A percentile compares a stretch with the other conserved stretches of the same genome.
phyloP scores from a whole-genome alignment of 2,888 invertebrate species.

The Gryllus longicercus region DNA sequence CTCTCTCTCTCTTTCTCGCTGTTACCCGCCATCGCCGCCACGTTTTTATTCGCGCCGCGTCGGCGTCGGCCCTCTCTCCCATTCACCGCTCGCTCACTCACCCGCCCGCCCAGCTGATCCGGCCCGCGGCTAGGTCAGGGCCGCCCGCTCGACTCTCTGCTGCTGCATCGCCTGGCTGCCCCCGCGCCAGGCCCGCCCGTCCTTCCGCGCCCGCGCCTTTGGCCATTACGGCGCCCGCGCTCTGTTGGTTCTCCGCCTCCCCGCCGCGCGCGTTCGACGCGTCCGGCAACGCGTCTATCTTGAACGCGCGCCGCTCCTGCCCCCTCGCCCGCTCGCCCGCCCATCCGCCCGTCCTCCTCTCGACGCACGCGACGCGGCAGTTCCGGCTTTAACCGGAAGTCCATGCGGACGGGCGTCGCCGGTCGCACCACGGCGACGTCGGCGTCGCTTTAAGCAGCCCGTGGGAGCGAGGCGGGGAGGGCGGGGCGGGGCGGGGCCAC shows the following conservation, averaged over 20 bases:
- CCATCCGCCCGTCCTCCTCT: background rate
- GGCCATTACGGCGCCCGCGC: background rate
- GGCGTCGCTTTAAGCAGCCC: background rate
- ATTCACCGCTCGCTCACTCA: background rate
- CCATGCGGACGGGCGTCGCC: background rate
- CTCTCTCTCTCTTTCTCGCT: background rate
- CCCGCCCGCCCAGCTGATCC: background rate
- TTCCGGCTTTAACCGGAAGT: constrained; percentile 10
- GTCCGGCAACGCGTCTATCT: background rate
- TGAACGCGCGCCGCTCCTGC: background rate
- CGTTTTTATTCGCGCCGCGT: background rate
- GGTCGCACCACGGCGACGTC: background rate
- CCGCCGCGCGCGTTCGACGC: background rate
- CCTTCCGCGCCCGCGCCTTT: background rate
- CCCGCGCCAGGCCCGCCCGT: background rate
- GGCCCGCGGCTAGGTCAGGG: background rate
- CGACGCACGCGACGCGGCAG: background rate
- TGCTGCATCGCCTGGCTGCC: no score
- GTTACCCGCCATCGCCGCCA: background rate
- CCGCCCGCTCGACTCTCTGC: background rate
- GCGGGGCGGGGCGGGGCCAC: no score
- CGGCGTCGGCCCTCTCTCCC: background rate
- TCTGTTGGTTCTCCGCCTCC: background rate
- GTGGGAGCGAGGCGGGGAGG: background rate
- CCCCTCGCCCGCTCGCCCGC: background rate